These are phyloP conservation scores for Drosophila novamexicana DNA, from an alignment of 1,140 invertebrate genomes.

Conservation along the genomic window DNA sequence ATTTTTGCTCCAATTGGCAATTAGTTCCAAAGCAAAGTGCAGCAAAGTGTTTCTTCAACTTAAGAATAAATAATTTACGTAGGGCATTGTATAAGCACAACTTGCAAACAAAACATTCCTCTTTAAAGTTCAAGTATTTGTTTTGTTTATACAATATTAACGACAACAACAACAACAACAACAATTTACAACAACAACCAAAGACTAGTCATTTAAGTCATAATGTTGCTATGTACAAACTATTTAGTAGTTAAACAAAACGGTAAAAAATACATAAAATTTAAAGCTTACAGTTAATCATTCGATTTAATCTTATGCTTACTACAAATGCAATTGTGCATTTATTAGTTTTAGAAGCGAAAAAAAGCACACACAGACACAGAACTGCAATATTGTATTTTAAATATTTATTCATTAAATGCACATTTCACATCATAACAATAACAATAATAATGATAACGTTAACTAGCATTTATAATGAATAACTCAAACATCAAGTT, in stretches of 20 bases:
- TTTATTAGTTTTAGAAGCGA: conserved; percentile 52
- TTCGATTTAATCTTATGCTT: conserved; percentile 42
- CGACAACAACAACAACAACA: conserved; percentile 32
- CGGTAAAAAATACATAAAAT: conserved; percentile 7
- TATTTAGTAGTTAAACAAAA: conserved; percentile 40
- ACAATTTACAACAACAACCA: conserved; percentile 68
- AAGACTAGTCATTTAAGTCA: conserved; percentile 80
- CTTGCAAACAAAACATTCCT: conserved; percentile 66
- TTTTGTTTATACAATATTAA: conserved; percentile 42
- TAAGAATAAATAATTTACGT: conserved; percentile 23
- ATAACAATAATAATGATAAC: conserved; percentile 45
- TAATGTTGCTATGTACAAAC: conserved; percentile 77
- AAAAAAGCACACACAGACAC: conserved; percentile 30
- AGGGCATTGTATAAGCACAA: conserved; percentile 22
- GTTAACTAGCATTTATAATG: conserved; percentile 71
- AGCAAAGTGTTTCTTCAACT: conserved; percentile 57
- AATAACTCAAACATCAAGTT: conserved; percentile 56
- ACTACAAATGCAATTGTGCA: conserved; percentile 36
- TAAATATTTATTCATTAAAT: conserved; percentile 81
- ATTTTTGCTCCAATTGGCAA: conserved; percentile 73
- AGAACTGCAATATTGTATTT: conserved; percentile 80
- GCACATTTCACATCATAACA: conserved; percentile 29
- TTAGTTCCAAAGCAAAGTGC: conserved; percentile 26
- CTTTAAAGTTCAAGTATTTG: conserved; percentile 75
- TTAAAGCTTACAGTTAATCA: conserved; percentile 25